phyloP scores from a whole-genome alignment of 2,113 vertebrate genomes.

The Cryptomyrus ogoouensis region DNA sequence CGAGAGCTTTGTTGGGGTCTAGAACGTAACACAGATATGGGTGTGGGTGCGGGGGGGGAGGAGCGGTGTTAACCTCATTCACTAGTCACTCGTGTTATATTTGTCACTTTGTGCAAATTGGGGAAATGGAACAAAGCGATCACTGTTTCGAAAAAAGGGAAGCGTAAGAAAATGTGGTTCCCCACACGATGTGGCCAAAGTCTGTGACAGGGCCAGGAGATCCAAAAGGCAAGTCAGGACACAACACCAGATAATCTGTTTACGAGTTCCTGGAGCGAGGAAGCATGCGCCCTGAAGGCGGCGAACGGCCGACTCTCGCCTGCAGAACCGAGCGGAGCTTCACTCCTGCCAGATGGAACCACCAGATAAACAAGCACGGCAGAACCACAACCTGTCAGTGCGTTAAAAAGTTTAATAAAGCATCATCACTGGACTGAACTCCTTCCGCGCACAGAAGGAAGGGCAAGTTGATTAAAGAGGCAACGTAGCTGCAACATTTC shows the following conservation, averaged over 20 bases:
- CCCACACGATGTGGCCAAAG: not conserved
- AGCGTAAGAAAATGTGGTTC: not conserved
- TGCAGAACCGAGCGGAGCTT: not conserved
- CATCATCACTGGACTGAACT: not conserved
- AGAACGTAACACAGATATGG: conserved; percentile 19
- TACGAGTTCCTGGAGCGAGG: not conserved
- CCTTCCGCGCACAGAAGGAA: not conserved
- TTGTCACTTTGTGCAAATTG: not conserved
- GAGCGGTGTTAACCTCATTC: not conserved
- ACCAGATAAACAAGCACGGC: not conserved
- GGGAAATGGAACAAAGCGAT: not conserved
- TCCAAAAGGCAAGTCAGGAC: not conserved
- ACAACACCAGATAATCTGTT: not conserved
- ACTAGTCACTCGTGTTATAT: not conserved
- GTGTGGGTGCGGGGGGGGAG: not conserved
- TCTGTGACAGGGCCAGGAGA: not conserved
- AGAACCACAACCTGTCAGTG: not conserved
- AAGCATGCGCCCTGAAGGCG: not conserved
- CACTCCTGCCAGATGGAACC: not conserved
- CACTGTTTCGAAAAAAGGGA: not conserved
- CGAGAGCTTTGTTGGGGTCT: conserved; percentile 23
- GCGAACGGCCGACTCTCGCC: not conserved
- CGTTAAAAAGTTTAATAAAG: not conserved
- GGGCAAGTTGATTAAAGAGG: not conserved
- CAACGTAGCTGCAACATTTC: not conserved